phyloP scores from a whole-genome alignment of 2,888 invertebrate species.

The Cephus pygmeus region DNA sequence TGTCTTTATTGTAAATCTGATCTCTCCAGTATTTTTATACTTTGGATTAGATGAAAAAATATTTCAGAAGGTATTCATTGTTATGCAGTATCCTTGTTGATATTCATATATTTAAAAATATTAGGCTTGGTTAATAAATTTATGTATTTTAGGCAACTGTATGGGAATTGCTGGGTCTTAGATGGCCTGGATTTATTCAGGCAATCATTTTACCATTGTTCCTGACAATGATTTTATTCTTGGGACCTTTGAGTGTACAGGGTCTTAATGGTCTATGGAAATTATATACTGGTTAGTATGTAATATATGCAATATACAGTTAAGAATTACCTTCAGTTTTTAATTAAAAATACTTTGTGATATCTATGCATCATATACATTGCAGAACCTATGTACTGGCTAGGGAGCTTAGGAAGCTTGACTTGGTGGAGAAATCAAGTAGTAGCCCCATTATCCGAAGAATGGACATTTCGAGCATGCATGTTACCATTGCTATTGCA shows the following conservation, averaged over 20 bases:
- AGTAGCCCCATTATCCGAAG: constrained; percentile 93
- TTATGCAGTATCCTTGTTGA: neutral
- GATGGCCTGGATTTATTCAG: constrained; percentile 77
- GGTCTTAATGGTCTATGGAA: constrained; percentile 76
- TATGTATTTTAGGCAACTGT: constrained; percentile 70
- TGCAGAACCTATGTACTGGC: constrained; percentile 79
- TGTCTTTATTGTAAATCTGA: constrained; percentile 82
- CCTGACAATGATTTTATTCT: constrained; percentile 82
- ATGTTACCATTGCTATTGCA: constrained; percentile 92
- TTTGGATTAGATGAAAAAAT: constrained; percentile 75
- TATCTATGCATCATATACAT: neutral
- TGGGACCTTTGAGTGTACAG: constrained; percentile 86
- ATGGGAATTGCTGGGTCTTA: constrained; percentile 80
- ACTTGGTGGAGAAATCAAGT: constrained; percentile 90
- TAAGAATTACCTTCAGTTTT: neutral
- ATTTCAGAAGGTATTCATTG: constrained; percentile 68
- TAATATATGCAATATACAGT: neutral
- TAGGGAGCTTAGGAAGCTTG: constrained; percentile 76
- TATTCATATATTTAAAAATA: neutral
- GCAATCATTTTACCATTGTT: constrained; percentile 81
- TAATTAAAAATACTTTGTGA: neutral
- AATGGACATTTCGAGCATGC: constrained; percentile 94
- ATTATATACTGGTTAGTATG: constrained; percentile 73
- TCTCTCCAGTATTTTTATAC: constrained; percentile 83
- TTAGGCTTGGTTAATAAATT: neutral